These are phyloP conservation scores for Spodoptera exigua DNA, from an alignment of 2,888 invertebrate species.

Conservation along the genomic window DNA sequence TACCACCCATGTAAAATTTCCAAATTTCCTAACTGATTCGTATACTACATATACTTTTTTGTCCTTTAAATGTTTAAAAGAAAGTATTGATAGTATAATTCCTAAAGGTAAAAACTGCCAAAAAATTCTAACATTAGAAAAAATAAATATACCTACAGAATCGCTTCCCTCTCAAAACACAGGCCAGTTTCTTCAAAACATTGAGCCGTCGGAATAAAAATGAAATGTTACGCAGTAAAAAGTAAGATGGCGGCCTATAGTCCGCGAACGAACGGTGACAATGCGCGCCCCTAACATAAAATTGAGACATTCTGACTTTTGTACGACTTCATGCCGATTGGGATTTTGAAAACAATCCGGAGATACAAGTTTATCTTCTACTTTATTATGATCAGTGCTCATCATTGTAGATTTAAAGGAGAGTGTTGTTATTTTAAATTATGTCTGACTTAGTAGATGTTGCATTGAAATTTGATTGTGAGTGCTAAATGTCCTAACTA, in stretches of 20 bases:
- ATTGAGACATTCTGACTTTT: conserved; percentile 50
- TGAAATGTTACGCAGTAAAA: conserved; percentile 80
- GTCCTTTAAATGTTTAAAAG: too few species aligned
- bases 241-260: conserved; percentile 70
- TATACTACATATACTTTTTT: too few species aligned
- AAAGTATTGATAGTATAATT: too few species aligned
- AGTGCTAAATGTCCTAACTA: too few species aligned
- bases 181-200: conserved; percentile 42
- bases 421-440: too few species aligned
- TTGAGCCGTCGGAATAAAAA: conserved; percentile 75
- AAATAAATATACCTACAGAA: neutral
- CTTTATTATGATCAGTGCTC: conserved; percentile 15
- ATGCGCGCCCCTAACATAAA: conserved; percentile 45
- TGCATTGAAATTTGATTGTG: too few species aligned
- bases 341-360: conserved; percentile 27
- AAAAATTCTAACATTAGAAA: too few species aligned
- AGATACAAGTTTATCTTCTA: conserved; percentile 12
- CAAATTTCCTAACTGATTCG: too few species aligned
- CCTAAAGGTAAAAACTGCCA: too few species aligned
- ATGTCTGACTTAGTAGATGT: too few species aligned
- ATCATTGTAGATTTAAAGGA: neutral
- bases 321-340: conserved; percentile 19
- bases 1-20: too few species aligned
- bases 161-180: conserved; percentile 39
- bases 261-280: conserved; percentile 59